Conservation (phyloP, 2,113 vertebrate genomes). For the Myocastor coypus region DNA sequence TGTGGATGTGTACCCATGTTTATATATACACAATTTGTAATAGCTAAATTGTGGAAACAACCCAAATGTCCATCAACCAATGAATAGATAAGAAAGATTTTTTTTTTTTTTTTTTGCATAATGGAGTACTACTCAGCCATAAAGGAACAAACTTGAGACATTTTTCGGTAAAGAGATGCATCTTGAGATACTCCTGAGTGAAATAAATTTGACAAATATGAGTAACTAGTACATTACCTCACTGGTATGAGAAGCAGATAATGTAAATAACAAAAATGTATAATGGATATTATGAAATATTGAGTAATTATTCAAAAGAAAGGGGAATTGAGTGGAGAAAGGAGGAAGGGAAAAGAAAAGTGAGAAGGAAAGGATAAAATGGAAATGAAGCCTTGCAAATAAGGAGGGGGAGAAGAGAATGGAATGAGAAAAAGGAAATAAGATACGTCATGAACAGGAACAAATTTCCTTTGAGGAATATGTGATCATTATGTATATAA, state of each 20-base stretch:
- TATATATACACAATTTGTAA: no score
- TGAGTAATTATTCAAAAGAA: neutral
- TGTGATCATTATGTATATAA: neutral
- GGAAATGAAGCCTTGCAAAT: neutral
- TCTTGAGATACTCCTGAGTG: neutral
- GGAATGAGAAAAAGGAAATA: neutral
- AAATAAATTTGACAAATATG: neutral
- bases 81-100: no score
- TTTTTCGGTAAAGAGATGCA: neutral
- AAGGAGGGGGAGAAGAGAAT: neutral
- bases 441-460: neutral
- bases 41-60: no score
- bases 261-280: neutral
- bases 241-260: neutral
- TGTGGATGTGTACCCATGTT: no score
- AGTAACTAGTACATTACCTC: neutral
- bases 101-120: no score
- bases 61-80: no score
- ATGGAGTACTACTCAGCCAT: neutral
- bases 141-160: neutral
- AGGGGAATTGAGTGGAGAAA: neutral
- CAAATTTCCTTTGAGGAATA: neutral
- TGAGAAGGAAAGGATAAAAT: neutral
- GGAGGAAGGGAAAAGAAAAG: neutral
- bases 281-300: neutral